phyloP scores from a whole-genome alignment of 1,140 invertebrate genomes.

The Eufriesea mexicana region DNA sequence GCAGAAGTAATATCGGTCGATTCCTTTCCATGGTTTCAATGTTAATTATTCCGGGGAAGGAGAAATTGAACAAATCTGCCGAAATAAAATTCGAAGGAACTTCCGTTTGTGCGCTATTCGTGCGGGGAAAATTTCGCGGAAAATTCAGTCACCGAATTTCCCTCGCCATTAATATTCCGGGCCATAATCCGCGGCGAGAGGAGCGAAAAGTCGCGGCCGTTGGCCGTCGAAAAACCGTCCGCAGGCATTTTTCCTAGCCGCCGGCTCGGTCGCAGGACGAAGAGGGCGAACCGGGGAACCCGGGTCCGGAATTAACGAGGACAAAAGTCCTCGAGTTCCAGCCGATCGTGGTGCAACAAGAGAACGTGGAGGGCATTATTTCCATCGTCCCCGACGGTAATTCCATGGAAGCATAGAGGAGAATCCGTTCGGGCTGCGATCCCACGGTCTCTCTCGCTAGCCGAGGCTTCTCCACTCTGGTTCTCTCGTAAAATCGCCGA shows the following conservation, averaged over 20 bases:
- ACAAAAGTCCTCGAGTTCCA: conserved; percentile 27
- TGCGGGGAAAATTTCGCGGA: not conserved
- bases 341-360: not conserved
- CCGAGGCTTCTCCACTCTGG: not conserved
- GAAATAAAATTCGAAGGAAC: not conserved
- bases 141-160: not conserved
- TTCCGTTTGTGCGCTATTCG: not conserved
- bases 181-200: not conserved
- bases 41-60: too few relatives aligned
- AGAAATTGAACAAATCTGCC: too few relatives aligned
- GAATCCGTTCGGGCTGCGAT: not conserved
- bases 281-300: not conserved
- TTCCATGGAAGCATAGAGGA: conserved; percentile 21
- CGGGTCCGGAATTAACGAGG: conserved; percentile 10
- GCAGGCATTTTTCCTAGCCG: conserved; percentile 5
- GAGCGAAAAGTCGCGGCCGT: not conserved
- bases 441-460: conserved; percentile 29
- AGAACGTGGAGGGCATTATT: conserved; percentile 24
- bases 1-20: too few relatives aligned
- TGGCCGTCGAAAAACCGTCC: not conserved
- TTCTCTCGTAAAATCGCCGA: conserved; percentile 66
- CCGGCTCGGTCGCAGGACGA: not conserved
- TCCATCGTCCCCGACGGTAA: conserved; percentile 17
- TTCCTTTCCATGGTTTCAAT: too few relatives aligned
- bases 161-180: not conserved